Base-by-base conservation (phyloP, 2,113 vertebrate species). In the Connochaetes taurinus region DNA sequence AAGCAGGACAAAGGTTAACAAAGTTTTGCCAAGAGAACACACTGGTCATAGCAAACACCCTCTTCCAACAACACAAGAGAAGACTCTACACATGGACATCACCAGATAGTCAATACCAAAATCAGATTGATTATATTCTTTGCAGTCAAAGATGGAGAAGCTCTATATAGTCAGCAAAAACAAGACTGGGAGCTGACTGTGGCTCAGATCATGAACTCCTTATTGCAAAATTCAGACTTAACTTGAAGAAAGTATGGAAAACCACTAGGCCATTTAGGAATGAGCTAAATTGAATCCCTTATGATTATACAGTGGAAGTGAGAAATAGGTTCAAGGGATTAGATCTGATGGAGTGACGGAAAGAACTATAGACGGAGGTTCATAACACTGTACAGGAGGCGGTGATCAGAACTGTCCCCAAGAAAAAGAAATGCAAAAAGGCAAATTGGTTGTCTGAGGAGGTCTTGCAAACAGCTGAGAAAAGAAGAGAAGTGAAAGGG, bases 371-470 rank as follows among this genome's bases (percentile, higher is more conserved):
- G n/a, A 21, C 0, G 9, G 64, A 71, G 64, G 64, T 71, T 71
- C 0, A 0, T 36, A 36, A 36, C n/a, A 71, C 2, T 36, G 17
- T 71, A 71, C 64, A 21, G 64, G n/a, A 71, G 64, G 64, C 0
- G 4, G 64, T 71, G 64, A 71, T 36, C n/a, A 71, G n/a, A 71
- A 36, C 64, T 71, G n/a, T 21, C 64, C 17, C n/a, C 64, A 71
- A 71, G 64, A 21, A 36, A 71, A 71, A 36, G n/a, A 71, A 36
- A 21, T 67, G n/a, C n/a, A 36, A 36, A 71, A 71, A 71, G 64
- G n/a, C 17, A 36, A 71, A 71, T 6, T 36, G 64, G 17, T 36
- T 36, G 17, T 71, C n/a, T 36, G n/a, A 71, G 64, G n/a, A 21
- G 4, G 64, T n/a, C 64, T 71, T 36, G 5, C 8, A 71, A 71